phyloP scores from a whole-genome alignment of 2,113 vertebrate species.

The Orthonyx spaldingii region DNA sequence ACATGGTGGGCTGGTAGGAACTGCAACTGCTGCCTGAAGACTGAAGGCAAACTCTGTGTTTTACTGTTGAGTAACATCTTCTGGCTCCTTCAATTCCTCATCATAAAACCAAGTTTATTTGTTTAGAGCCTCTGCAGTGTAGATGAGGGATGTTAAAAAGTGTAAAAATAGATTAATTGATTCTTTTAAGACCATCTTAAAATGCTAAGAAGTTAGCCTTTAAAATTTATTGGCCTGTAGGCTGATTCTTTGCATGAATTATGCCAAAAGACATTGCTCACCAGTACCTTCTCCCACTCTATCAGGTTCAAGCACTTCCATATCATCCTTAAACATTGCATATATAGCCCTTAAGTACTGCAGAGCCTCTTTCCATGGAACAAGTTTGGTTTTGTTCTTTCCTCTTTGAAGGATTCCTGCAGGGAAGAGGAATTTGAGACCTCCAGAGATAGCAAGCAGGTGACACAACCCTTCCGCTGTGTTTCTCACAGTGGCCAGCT shows the following conservation, averaged over 20 bases:
- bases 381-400: background rate
- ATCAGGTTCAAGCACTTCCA: background rate
- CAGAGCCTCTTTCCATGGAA: background rate
- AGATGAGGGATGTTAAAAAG: background rate
- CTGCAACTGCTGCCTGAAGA: background rate
- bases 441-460: background rate
- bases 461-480: background rate
- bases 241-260: background rate
- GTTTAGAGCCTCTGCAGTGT: background rate
- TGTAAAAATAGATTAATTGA: background rate
- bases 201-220: background rate
- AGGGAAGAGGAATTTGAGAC: background rate
- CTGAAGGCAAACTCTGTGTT: background rate
- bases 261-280: background rate
- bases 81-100: background rate
- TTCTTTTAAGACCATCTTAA: background rate
- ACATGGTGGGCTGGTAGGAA: background rate
- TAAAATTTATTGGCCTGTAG: background rate
- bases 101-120: background rate
- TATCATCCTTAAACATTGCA: background rate
- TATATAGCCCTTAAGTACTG: background rate
- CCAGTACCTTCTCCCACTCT: background rate
- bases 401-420: background rate
- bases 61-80: background rate
- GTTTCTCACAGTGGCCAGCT: fast-evolving